Conservation (phyloP, 2,888 invertebrate genomes). For the Cactoblastis cactorum region DNA sequence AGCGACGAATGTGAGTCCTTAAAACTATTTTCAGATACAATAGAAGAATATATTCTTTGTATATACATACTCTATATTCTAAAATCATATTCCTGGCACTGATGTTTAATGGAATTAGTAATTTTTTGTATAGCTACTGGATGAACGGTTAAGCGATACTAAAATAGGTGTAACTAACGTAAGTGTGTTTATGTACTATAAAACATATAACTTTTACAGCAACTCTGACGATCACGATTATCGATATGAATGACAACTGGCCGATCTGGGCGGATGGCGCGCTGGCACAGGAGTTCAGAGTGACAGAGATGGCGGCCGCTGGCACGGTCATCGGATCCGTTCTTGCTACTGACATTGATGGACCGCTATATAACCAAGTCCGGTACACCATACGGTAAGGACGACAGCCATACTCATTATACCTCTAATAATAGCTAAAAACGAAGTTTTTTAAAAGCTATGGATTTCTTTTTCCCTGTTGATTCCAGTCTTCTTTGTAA, state of each 20-base stretch:
- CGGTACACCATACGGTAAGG: conserved; percentile 76
- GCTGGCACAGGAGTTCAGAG: conserved; percentile 54
- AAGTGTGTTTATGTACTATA: not conserved
- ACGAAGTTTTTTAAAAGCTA: too few relatives aligned
- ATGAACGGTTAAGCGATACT: too few relatives aligned
- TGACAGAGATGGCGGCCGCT: conserved; percentile 72
- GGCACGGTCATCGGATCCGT: conserved; percentile 78
- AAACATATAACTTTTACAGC: conserved; percentile 49
- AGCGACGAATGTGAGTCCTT: conserved; percentile 69
- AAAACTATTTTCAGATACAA: too few relatives aligned
- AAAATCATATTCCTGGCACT: too few relatives aligned
- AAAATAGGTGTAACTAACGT: not conserved
- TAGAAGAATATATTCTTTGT: too few relatives aligned
- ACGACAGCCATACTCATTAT: too few relatives aligned
- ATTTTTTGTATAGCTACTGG: too few relatives aligned
- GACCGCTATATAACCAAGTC: conserved; percentile 78
- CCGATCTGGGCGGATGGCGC: conserved; percentile 76
- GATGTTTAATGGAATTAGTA: too few relatives aligned
- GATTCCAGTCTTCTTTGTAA: too few relatives aligned
- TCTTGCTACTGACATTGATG: conserved; percentile 81
- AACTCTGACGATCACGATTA: conserved; percentile 77
- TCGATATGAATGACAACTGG: conserved; percentile 82
- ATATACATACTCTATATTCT: too few relatives aligned
- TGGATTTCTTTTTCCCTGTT: too few relatives aligned
- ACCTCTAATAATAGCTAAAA: too few relatives aligned